Evolutionary conservation across 2,113 vertebrate genomes (phyloP), one percentile per base, ranked within the genome.

Genomic region (Chrysemys picta): DNA sequence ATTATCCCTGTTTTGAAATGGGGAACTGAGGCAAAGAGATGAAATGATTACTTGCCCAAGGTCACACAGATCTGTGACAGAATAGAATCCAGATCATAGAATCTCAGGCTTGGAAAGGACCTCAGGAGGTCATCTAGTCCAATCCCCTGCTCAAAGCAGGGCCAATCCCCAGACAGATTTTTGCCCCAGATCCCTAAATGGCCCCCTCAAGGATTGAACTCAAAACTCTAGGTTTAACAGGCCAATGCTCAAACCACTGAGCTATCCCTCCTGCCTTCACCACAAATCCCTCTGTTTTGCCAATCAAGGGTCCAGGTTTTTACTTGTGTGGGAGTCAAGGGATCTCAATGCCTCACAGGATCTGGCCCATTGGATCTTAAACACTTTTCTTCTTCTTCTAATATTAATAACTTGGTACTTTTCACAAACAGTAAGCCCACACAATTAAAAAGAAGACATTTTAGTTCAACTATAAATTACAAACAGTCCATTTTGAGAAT

Each of bases 1-100:
- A 80, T 88, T 89, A 79, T 65, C 94, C 1, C 3, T 53, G 17
- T 95, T 82, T 92, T 91, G 88, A 93, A 92, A 89, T 24, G 42
- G 89, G 79, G 79, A 92, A 92, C 11, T 1, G n/a, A 65, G 84
- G 87, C 83, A 89, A 76, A 89, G 75, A 88, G 79, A 24, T 86
- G 57, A 91, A 79, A 87, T 89, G 87, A 83, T 0, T 6, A 65
- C 14, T 17, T 1, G 94, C 87, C 54, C 93, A 95, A 95, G 95
- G 97, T 96, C 94, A 88, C 1, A 2, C 57, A 83, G 49, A 8
- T 21, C 45, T 89, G 45, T 89, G 17, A 22, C 52, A 86, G 75
- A 81, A 52, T 19, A 69, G 35, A 69, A 69, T n/a, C 35, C 62
- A 35, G 35, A 69, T 50, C 14, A 50, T 16, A 50, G 50, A 50